Base-by-base conservation (phyloP, 2,888 invertebrate genomes). In the Nomada lathburiana region DNA sequence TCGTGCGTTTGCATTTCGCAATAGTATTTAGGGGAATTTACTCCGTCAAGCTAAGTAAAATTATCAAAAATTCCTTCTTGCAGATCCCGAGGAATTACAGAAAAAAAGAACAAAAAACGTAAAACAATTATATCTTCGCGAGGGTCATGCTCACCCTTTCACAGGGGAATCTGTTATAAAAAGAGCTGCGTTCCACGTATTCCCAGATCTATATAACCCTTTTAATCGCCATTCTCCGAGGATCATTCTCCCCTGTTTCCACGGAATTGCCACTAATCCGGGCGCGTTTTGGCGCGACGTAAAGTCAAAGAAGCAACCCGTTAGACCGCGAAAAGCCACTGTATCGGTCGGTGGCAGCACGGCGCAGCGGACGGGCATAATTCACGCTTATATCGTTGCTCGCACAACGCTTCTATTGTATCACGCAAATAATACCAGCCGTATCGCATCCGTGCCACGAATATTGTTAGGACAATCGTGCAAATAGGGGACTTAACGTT, bases 401-500 rank as follows among this genome's bases (percentile, higher is more conserved):
- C 83, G 83, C 79, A 64, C 73, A 67, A 64, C 80, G 76, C 67
- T 63, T 67, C 83, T 73, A 84, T 84, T 83, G 84, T 80, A 36
- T 23, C 64, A 18, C 11, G 80, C 65, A 80, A 84, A 80, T 80
- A 84, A 84, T 84, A 74, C 82, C 78, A 57, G 60, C 64, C 81
- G 68, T 70, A 82, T 74, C 86, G 79, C 80, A 71, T 68, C 76
- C 75, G 70, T 79, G 68, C 81, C 84, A 69, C 76, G 78, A 83
- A 86, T 88, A 84, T 84, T 79, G 84, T 81, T 72, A 70, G 83
- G 65, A 75, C 75, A 74, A 84, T 84, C 82, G 83, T 63, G 84
- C 77, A 76, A 85, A 87, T 83, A 84, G 83, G 81, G 85, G 87
- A 83, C 86, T 88, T 86, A 85, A 86, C 88, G 87, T 87, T 87